Evolutionary conservation across 2,797 vertebrate genomes (phyloP).

Genomic region (Lophura swinhoii): DNA sequence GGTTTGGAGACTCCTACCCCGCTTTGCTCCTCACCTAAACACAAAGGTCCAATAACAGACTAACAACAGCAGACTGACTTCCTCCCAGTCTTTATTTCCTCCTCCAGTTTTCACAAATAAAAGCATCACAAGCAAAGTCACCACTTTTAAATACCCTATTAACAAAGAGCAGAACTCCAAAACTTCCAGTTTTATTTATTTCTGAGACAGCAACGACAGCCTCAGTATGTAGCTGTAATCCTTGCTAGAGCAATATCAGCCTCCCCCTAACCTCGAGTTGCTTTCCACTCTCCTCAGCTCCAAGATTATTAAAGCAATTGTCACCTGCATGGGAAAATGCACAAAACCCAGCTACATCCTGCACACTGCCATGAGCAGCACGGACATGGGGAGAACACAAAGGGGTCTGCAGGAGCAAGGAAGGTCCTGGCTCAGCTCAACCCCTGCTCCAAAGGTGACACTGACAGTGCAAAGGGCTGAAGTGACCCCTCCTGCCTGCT

Average conservation of each 20-base stretch:
- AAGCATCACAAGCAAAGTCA: background rate
- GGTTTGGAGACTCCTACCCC: background rate
- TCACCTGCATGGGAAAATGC: background rate
- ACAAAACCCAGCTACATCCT: background rate
- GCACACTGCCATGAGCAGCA: background rate
- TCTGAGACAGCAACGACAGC: background rate
- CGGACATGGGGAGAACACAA: background rate
- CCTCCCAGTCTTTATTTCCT: conserved; percentile 24
- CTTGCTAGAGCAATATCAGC: no score
- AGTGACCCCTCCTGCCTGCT: conserved; percentile 28
- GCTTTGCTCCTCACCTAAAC: background rate
- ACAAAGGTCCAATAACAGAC: background rate
- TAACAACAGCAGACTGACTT: background rate
- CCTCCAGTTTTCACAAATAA: conserved; percentile 7
- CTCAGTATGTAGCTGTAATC: background rate
- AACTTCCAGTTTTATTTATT: background rate
- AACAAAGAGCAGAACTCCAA: background rate
- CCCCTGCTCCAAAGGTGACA: conserved; percentile 32
- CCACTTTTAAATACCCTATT: background rate
- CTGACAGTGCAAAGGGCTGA: conserved; percentile 6
- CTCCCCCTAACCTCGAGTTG: fast-evolving
- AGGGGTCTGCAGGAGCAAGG: background rate
- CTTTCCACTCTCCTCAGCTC: background rate
- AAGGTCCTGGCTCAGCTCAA: background rate
- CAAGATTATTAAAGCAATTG: background rate